Conservation (phyloP, 2,113 vertebrate genomes). For the Barnardius zonarius region DNA sequence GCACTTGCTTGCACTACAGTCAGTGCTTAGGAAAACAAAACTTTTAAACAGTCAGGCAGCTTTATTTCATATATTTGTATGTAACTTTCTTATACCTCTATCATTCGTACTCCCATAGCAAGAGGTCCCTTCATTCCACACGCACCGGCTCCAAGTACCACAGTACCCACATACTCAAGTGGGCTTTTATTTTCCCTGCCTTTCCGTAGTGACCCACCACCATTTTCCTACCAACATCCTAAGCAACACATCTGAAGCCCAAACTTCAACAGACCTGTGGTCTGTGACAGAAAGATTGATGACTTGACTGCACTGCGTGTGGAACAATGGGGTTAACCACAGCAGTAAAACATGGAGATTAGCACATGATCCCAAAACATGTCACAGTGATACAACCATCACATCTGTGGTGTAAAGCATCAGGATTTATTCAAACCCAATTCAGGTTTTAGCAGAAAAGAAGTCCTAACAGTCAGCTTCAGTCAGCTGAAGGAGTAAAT, state of each 20-base stretch:
- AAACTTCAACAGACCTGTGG: not conserved
- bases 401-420: not conserved
- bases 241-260: not conserved
- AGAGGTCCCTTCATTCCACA: rapidly evolving
- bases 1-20: not conserved
- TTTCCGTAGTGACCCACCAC: not conserved
- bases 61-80: not conserved
- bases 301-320: not conserved
- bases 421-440: not conserved
- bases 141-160: not conserved
- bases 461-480: not conserved
- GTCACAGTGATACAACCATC: not conserved
- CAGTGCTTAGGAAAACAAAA: not conserved
- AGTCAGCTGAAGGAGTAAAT: not conserved
- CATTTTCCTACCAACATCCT: not conserved
- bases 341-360: not conserved
- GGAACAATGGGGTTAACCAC: not conserved
- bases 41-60: not conserved
- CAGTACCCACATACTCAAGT: not conserved
- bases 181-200: not conserved
- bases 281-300: not conserved
- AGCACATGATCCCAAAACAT: not conserved
- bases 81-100: not conserved
- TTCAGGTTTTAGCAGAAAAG: not conserved
- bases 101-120: not conserved